These are phyloP conservation scores for Apis cerana DNA, from an alignment of 1,140 invertebrate genomes.

Conservation along the genomic window DNA sequence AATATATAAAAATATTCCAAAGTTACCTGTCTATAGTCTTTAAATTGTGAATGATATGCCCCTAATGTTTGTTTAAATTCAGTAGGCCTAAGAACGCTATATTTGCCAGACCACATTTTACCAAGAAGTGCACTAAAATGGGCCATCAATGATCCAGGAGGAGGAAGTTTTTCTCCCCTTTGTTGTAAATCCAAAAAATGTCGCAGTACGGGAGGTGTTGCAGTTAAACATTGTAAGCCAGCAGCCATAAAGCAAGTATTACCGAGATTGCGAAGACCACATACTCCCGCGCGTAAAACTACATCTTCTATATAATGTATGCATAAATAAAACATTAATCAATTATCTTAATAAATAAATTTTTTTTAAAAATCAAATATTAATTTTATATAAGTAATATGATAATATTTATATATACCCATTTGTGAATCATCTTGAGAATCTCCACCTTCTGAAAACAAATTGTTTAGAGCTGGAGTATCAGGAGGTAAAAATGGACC, in stretches of 20 bases:
- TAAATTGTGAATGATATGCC: constrained; percentile 85
- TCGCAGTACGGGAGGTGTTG: constrained; percentile 82
- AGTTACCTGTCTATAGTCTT: constrained; percentile 83
- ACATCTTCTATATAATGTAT: constrained; percentile 39
- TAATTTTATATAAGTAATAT: neutral
- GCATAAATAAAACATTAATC: neutral
- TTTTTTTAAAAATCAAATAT: neutral
- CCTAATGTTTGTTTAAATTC: constrained; percentile 86
- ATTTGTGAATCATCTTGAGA: constrained; percentile 75
- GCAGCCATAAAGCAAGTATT: constrained; percentile 90
- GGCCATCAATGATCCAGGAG: constrained; percentile 78
- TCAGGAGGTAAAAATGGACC: constrained; percentile 76
- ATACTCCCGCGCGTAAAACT: constrained; percentile 81
- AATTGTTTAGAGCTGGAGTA: constrained; percentile 71
- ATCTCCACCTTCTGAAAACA: constrained; percentile 76
- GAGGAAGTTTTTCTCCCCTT: constrained; percentile 75
- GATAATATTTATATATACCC: constrained; percentile 65
- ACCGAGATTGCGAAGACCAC: constrained; percentile 86
- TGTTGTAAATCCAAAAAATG: constrained; percentile 82
- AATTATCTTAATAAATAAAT: neutral
- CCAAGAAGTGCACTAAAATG: constrained; percentile 83
- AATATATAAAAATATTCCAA: neutral
- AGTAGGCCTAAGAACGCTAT: constrained; percentile 82
- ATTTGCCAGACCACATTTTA: constrained; percentile 85
- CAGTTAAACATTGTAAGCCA: constrained; percentile 85